These are phyloP conservation scores for Elanus axillaris DNA, from an alignment of 2,113 vertebrate species.

Conservation along the genomic window DNA sequence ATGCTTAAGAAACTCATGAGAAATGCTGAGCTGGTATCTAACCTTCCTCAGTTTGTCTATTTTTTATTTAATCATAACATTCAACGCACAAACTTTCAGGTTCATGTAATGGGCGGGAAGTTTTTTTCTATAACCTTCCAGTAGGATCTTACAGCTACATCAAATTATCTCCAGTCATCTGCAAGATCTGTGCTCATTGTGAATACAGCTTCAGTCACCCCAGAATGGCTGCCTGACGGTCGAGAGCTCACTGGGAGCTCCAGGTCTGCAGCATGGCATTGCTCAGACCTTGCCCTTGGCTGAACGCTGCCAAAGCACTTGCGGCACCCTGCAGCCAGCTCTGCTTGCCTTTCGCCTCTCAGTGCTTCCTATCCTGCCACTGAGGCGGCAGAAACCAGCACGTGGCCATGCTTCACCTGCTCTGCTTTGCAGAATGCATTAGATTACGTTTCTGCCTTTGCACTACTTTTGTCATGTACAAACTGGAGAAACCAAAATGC, in stretches of 20 bases:
- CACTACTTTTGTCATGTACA: too few species aligned
- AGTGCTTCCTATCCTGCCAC: fast-evolving
- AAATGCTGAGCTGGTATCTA: not conserved
- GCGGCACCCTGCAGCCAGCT: not conserved
- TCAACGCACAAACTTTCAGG: not conserved
- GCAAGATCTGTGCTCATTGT: not conserved
- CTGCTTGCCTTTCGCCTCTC: not conserved
- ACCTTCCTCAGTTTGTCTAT: not conserved
- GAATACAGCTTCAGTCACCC: not conserved
- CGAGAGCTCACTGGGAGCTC: not conserved
- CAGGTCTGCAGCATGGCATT: not conserved
- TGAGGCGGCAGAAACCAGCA: not conserved
- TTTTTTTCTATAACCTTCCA: not conserved
- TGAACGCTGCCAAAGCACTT: not conserved
- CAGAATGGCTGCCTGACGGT: fast-evolving
- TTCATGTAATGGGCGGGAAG: not conserved
- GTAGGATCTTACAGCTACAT: not conserved
- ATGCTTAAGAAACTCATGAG: not conserved
- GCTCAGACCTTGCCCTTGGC: not conserved
- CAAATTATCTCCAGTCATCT: not conserved
- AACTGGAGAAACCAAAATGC: not conserved
- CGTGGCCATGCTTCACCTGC: not conserved
- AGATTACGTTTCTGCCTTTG: not conserved
- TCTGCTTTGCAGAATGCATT: not conserved
- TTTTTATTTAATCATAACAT: not conserved